Evolutionary conservation across 2,888 invertebrate genomes (phyloP), one percentile per base, ranked within the genome.

Genomic region (Synergus umbraculus): DNA sequence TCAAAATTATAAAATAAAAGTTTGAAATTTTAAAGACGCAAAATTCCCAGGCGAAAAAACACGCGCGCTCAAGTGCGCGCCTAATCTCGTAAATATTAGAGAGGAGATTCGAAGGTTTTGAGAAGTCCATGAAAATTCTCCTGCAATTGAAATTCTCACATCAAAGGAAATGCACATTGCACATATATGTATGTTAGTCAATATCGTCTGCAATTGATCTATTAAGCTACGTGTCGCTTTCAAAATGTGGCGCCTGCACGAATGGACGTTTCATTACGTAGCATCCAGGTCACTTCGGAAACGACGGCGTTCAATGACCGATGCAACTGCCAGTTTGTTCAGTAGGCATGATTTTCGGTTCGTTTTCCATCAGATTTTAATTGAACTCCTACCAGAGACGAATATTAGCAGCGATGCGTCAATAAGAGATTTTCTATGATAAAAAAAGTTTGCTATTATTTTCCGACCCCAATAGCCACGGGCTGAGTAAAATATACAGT

Each of bases 191-290:
- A 22, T 9, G 18, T 22, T 18, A 22, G 22, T 22, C 67, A 67
- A 67, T 67, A 67, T 44, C 18, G 43, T 18, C 12, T 9, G 43
- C 44, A 67, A 44, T 66, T 66, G 66, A 67, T 44, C 67, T 67
- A 67, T 67, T 43, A 67, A 67, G 44, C 67, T 67, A 67, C 67
- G 18, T 67, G 67, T 66, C 65, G 43, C 43, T 66, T 66, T 66
- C 41, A 66, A 66, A 66, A 66, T 66, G 65, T 15, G n/a, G 43
- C 65, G 44, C 67, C 44, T 67, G 18, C 5, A 67, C 44, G 67
- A 73, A 73, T 73, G 54, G 69, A 54, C 69, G 54, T 73, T 73
- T 73, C 69, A 73, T 73, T 73, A 73, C 69, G 69, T 37, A n/a
- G 49, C 13, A 73, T 73, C 46, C 49, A 73, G 69, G 69, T 73